Conservation (phyloP, 1,140 invertebrate species). For the Halictus rubicundus region DNA sequence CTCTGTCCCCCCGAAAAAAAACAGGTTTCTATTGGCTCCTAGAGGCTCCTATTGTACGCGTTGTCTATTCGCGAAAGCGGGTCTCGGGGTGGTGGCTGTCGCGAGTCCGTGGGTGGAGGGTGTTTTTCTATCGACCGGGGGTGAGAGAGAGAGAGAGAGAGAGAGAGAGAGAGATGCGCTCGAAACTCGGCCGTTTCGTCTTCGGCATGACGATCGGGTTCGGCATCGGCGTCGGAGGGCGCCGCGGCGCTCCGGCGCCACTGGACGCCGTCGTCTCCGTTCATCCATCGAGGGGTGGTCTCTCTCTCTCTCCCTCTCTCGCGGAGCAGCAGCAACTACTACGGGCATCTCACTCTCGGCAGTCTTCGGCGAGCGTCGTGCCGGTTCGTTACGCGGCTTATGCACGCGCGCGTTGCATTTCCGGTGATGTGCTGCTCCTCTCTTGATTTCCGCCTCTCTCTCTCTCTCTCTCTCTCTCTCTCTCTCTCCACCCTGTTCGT, state of each 20-base stretch:
- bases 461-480: background rate
- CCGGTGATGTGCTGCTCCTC: conserved; percentile 23
- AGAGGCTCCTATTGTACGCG: too few species aligned
- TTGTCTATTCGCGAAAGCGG: background rate
- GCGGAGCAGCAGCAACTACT: conserved; percentile 26
- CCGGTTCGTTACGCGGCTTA: conserved; percentile 49
- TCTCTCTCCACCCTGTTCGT: conserved; percentile 31
- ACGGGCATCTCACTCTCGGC: conserved; percentile 49
- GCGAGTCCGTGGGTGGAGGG: conserved; percentile 40
- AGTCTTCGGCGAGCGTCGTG: conserved; percentile 60
- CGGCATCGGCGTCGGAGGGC: background rate
- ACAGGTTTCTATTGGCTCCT: too few species aligned
- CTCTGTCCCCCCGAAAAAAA: too few species aligned
- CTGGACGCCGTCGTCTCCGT: conserved; percentile 52
- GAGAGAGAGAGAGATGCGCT: background rate
- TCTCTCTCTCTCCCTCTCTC: background rate
- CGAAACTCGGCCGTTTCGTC: conserved; percentile 23
- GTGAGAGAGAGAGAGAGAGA: background rate
- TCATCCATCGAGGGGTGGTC: background rate
- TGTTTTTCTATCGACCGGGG: conserved; percentile 54
- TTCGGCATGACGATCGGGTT: conserved; percentile 2
- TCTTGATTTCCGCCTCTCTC: background rate
- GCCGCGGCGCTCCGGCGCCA: conserved; percentile 56
- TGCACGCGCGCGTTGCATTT: conserved; percentile 46
- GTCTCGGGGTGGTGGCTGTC: background rate